Evolutionary conservation across 2,797 vertebrate species (phyloP).

Genomic region (Adrianichthys oophorus): DNA sequence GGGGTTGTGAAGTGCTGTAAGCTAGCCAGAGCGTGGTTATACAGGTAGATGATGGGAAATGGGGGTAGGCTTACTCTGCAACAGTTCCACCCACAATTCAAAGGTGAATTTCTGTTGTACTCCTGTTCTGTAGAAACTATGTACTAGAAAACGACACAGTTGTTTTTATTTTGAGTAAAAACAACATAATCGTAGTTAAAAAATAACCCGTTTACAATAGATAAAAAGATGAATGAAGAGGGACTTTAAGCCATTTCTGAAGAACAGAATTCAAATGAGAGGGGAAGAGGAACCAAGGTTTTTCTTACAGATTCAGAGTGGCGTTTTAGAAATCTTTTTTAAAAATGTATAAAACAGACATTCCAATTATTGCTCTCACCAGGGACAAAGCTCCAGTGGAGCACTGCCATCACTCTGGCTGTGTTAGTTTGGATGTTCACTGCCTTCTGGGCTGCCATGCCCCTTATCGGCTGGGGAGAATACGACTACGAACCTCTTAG

Average conservation of each 20-base stretch:
- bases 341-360: background rate
- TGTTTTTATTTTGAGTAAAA: too few species aligned
- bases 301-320: background rate
- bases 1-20: too few species aligned
- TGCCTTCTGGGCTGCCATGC: constrained; percentile 92
- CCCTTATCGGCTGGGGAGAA: constrained; percentile 92
- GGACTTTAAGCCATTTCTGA: constrained; percentile 6
- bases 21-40: too few species aligned
- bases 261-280: background rate
- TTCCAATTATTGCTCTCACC: constrained; percentile 19
- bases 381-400: constrained; percentile 91
- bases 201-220: too few species aligned
- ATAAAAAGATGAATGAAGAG: background rate
- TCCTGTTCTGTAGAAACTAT: too few species aligned
- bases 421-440: constrained; percentile 89
- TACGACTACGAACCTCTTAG: constrained; percentile 94
- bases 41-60: too few species aligned
- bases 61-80: too few species aligned
- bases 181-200: too few species aligned
- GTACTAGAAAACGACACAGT: too few species aligned
- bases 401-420: constrained; percentile 78
- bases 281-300: background rate
- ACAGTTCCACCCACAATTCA: too few species aligned
- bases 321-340: background rate
- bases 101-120: too few species aligned